phyloP scores from a whole-genome alignment of 53 echinoderm and acorn worm genomes.

The Echinometra lucunter region DNA sequence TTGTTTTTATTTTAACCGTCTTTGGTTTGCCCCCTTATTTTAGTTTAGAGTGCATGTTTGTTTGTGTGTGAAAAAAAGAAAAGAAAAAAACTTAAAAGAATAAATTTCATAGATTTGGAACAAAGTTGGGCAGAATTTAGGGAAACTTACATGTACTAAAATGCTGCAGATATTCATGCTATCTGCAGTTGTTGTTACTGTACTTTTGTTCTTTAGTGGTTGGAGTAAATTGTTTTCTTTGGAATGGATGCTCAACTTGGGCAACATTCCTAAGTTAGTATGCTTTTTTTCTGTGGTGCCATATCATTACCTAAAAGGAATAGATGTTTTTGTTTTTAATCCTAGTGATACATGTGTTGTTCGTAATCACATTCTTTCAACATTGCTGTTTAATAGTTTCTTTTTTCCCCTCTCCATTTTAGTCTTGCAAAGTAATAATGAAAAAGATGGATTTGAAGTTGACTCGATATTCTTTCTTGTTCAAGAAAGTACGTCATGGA shows the following conservation, averaged over 20 bases:
- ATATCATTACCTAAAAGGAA: not conserved
- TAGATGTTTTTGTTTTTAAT: no score
- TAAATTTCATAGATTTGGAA: not conserved
- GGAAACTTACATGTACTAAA: no score
- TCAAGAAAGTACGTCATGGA: not conserved
- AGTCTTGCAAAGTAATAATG: not conserved
- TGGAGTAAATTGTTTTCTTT: no score
- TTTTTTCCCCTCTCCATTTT: not conserved
- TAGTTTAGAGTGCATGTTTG: no score
- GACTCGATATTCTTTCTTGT: not conserved
- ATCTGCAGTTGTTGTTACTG: no score
- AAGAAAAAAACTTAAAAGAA: no score
- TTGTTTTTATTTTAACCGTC: not conserved
- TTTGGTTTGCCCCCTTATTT: not conserved
- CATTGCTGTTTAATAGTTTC: no score
- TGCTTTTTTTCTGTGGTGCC: not conserved
- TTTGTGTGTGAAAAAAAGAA: no score
- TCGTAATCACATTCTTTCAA: not conserved
- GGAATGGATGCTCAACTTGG: not conserved
- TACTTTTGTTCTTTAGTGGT: no score
- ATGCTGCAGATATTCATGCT: no score
- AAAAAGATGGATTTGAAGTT: not conserved
- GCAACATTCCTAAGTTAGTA: not conserved
- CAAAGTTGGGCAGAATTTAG: not conserved
- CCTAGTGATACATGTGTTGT: no score